Conservation (phyloP, 2,888 invertebrate species). For the Tenthredo notha region DNA sequence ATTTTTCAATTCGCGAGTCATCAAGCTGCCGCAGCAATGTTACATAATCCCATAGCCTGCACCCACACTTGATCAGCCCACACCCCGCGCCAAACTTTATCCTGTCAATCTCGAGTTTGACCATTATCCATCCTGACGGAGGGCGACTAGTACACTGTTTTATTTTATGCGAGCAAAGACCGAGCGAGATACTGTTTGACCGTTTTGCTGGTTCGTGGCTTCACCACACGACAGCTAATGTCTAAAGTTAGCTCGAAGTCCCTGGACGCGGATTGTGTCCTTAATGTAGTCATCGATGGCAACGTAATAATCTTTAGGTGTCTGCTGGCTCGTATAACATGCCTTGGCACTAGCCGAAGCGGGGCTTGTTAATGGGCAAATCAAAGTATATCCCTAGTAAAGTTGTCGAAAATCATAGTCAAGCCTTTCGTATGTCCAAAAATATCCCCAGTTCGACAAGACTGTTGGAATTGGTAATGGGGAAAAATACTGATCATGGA, state of each 20-base stretch:
- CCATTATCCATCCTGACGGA: slow-evolving; percentile 56
- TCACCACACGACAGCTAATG: slow-evolving; percentile 62
- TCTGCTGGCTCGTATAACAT: slow-evolving; percentile 18
- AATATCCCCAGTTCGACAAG: background rate
- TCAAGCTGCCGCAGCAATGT: slow-evolving; percentile 23
- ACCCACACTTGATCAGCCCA: slow-evolving; percentile 42
- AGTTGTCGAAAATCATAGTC: background rate
- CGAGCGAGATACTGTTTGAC: slow-evolving; percentile 57
- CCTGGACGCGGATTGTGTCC: slow-evolving; percentile 72
- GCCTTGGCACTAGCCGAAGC: slow-evolving; percentile 31
- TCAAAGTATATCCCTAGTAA: background rate
- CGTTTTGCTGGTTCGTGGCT: slow-evolving; percentile 49
- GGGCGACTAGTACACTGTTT: slow-evolving; percentile 67
- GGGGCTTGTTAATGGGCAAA: slow-evolving; percentile 8
- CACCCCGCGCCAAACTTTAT: slow-evolving; percentile 26
- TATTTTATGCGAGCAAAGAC: slow-evolving; percentile 70
- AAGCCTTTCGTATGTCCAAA: background rate
- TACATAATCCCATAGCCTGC: slow-evolving; percentile 42
- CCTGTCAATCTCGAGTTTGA: slow-evolving; percentile 45
- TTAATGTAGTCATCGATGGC: slow-evolving; percentile 69
- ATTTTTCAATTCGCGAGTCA: slow-evolving; percentile 38
- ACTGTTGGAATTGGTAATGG: background rate
- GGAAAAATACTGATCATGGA: background rate
- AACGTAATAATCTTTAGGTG: slow-evolving; percentile 63
- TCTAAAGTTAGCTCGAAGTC: slow-evolving; percentile 76